A percentile compares a stretch with the other conserved stretches of the same genome.
Evolutionary conservation across 2,888 invertebrate genomes (phyloP).

Genomic region (Dasysyrphus tricinctus): DNA sequence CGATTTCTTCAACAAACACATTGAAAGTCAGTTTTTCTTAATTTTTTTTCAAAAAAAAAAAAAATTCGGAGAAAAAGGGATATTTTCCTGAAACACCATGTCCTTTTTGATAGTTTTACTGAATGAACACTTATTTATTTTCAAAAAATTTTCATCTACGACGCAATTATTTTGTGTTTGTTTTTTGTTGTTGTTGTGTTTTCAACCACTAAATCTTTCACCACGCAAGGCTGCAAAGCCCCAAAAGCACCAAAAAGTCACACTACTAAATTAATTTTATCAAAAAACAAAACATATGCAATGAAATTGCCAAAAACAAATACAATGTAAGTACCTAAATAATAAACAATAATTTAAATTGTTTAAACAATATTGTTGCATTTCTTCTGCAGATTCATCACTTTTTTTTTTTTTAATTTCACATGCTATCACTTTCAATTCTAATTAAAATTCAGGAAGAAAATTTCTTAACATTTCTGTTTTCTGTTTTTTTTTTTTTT

Average conservation of each 20-base stretch:
- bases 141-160: constrained; percentile 48
- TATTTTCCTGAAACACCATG: constrained; percentile 20
- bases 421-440: constrained; percentile 52
- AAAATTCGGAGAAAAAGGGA: not conserved
- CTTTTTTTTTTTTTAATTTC: no score
- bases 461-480: constrained; percentile 3
- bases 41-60: no score
- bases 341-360: constrained; percentile 16
- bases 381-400: not conserved
- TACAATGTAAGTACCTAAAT: not conserved
- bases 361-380: not conserved
- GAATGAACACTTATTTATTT: constrained; percentile 31
- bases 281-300: constrained; percentile 4
- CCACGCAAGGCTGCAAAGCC: constrained; percentile 6
- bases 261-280: not conserved
- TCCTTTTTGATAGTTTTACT: not conserved
- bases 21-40: not conserved
- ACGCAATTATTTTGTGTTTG: constrained; percentile 53
- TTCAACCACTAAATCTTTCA: constrained; percentile 5
- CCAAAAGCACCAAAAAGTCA: constrained; percentile 40
- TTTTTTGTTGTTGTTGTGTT: not conserved
- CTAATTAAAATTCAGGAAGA: not conserved
- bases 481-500: constrained; percentile 20
- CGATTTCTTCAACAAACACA: not conserved
- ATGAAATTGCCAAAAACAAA: constrained; percentile 6